Evolutionary conservation across 2,888 invertebrate genomes (phyloP).

Genomic region (Microctonus brassicae): DNA sequence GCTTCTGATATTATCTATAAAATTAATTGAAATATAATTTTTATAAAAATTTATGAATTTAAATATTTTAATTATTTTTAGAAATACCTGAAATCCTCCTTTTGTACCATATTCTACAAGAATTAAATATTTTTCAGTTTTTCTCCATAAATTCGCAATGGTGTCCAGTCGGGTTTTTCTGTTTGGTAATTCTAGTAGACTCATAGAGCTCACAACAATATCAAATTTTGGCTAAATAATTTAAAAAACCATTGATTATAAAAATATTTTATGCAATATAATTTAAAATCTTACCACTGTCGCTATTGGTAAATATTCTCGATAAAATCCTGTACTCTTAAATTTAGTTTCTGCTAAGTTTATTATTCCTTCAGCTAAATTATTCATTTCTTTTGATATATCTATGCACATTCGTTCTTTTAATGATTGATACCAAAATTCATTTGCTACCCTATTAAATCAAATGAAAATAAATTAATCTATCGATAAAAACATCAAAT

Average conservation of each 20-base stretch:
- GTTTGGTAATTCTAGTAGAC: conserved; percentile 84
- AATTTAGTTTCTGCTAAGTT: conserved; percentile 74
- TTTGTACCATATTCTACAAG: conserved; percentile 88
- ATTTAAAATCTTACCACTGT: conserved; percentile 67
- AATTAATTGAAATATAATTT: conserved; percentile 37
- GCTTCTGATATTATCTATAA: conserved; percentile 81
- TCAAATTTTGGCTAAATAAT: conserved; percentile 77
- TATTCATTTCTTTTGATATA: conserved; percentile 84
- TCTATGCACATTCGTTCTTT: conserved; percentile 91
- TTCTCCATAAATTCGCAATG: conserved; percentile 86
- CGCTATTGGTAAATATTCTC: conserved; percentile 85
- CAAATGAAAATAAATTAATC: conserved; percentile 34
- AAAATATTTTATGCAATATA: conserved; percentile 50
- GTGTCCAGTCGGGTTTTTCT: conserved; percentile 77
- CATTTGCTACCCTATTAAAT: conserved; percentile 77
- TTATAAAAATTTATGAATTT: conserved; percentile 7
- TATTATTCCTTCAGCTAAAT: conserved; percentile 81
- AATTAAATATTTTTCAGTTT: conserved; percentile 85
- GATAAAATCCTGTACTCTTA: conserved; percentile 76
- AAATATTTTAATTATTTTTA: conserved; percentile 19
- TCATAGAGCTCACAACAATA: conserved; percentile 84
- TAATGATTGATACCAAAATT: conserved; percentile 79
- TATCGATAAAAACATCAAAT: background rate
- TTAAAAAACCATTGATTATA: conserved; percentile 50
- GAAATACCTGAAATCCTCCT: conserved; percentile 80